Conservation (phyloP, 30 jellyfish, hydroid and myxozoan species). For the Pelagia noctiluca region DNA sequence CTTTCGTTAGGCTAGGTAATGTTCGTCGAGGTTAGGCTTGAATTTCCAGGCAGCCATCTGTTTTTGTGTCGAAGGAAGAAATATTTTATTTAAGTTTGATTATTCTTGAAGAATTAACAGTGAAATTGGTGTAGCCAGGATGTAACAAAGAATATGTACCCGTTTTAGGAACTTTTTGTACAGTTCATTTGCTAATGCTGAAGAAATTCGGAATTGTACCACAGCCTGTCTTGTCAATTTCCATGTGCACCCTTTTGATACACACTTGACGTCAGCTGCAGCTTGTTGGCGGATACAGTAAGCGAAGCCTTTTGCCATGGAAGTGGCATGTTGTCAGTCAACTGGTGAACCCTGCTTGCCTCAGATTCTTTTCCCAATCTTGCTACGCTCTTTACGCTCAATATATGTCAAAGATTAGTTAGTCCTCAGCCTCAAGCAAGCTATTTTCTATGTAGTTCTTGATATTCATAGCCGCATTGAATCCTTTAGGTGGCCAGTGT, state of each 20-base stretch:
- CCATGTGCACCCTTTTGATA: background rate
- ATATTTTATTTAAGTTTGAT: too few species aligned
- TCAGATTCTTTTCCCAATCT: conserved; percentile 2
- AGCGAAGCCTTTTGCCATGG: conserved; percentile 22
- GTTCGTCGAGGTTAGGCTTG: too few species aligned
- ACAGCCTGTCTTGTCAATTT: conserved; percentile 21
- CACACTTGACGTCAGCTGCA: conserved; percentile 14
- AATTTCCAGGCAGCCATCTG: too few species aligned
- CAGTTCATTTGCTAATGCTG: conserved; percentile 23
- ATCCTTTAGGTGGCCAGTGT: conserved; percentile 31
- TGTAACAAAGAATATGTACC: background rate
- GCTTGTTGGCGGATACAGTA: conserved; percentile 27
- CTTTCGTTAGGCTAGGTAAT: too few species aligned
- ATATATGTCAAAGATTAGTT: conserved; percentile 29
- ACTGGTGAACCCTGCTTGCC: conserved; percentile 35
- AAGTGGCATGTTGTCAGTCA: conserved; percentile 16
- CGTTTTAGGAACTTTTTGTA: conserved; percentile 12
- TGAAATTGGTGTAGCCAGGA: conserved; percentile 7
- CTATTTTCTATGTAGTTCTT: conserved; percentile 1
- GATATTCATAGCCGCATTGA: conserved; percentile 2
- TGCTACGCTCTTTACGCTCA: conserved; percentile 13
- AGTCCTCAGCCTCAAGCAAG: background rate
- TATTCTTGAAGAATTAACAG: too few species aligned
- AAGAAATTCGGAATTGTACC: conserved; percentile 16
- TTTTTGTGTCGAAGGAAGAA: too few species aligned